phyloP scores from a whole-genome alignment of 1,140 invertebrate genomes.

The Pseudomyrmex sp. region DNA sequence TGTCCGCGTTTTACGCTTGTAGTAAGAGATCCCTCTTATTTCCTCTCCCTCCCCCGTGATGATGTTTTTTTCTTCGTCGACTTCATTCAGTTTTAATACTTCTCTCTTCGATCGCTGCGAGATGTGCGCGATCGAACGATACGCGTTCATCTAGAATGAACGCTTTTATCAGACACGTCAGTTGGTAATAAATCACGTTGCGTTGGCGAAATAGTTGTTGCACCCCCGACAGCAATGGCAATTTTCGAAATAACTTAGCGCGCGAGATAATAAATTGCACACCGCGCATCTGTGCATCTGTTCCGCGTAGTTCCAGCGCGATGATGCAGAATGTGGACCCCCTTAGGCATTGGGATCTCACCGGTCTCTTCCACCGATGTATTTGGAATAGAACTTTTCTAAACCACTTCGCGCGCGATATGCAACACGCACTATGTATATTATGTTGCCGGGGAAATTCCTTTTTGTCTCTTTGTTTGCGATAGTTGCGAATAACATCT shows the following conservation, averaged over 20 bases:
- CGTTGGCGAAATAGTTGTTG: slow-evolving; percentile 59
- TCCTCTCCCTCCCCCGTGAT: not conserved
- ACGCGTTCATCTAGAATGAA: slow-evolving; percentile 16
- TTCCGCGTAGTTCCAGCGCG: slow-evolving; percentile 48
- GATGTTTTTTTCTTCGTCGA: not conserved
- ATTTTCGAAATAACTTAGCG: slow-evolving; percentile 61
- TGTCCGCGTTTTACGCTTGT: not conserved
- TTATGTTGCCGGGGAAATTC: not conserved
- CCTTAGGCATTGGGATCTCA: slow-evolving; percentile 37
- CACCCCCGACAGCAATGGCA: slow-evolving; percentile 50
- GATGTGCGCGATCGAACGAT: slow-evolving; percentile 11
- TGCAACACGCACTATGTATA: not conserved
- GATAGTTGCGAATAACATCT: not conserved
- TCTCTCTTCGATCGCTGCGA: not conserved
- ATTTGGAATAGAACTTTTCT: too few relatives aligned
- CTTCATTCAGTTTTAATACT: not conserved
- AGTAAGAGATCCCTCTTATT: not conserved
- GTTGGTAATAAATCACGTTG: slow-evolving; percentile 46
- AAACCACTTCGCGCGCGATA: not conserved
- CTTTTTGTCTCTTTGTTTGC: not conserved
- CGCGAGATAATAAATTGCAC: slow-evolving; percentile 60
- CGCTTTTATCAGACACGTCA: slow-evolving; percentile 42
- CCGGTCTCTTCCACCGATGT: too few relatives aligned
- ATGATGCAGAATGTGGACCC: slow-evolving; percentile 37
- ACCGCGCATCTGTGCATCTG: slow-evolving; percentile 55